A percentile compares a stretch with the other conserved stretches of the same genome.
Evolutionary conservation across 2,888 invertebrate species (phyloP).

Genomic region (Lithophane ornitopus): DNA sequence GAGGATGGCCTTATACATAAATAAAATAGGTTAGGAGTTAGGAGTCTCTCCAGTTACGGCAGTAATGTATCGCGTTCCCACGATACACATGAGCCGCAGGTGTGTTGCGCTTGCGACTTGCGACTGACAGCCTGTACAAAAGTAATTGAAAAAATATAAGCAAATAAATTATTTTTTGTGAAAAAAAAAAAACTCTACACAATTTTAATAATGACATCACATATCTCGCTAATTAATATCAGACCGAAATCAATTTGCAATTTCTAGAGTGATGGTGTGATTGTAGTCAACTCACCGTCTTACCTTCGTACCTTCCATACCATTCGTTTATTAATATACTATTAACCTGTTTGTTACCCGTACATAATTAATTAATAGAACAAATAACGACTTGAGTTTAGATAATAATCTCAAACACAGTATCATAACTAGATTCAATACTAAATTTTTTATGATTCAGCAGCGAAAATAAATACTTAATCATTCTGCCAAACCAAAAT

Average conservation of each 20-base stretch:
- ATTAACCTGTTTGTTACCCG: too few relatives aligned
- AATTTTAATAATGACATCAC: background rate
- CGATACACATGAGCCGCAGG: conserved; percentile 73
- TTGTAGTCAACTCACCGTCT: rapidly evolving
- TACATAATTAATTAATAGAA: background rate
- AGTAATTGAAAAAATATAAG: background rate
- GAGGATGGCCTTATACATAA: conserved; percentile 77
- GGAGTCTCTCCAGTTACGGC: conserved; percentile 67
- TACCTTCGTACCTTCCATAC: background rate
- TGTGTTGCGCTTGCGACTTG: conserved; percentile 69
- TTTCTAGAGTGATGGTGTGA: background rate
- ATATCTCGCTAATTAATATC: background rate
- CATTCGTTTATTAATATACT: too few relatives aligned
- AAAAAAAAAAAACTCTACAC: background rate
- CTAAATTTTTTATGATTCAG: background rate
- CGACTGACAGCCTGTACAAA: conserved; percentile 30
- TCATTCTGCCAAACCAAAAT: background rate
- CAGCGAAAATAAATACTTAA: background rate
- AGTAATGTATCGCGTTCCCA: conserved; percentile 83
- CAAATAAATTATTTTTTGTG: too few relatives aligned
- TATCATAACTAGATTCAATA: background rate
- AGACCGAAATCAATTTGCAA: background rate
- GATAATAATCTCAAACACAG: background rate
- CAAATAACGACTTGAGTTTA: background rate
- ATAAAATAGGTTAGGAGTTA: conserved; percentile 79